A percentile compares a stretch with the other conserved stretches of the same genome.
phyloP scores from a whole-genome alignment of 2,888 invertebrate genomes.

The Lymantria monacha region DNA sequence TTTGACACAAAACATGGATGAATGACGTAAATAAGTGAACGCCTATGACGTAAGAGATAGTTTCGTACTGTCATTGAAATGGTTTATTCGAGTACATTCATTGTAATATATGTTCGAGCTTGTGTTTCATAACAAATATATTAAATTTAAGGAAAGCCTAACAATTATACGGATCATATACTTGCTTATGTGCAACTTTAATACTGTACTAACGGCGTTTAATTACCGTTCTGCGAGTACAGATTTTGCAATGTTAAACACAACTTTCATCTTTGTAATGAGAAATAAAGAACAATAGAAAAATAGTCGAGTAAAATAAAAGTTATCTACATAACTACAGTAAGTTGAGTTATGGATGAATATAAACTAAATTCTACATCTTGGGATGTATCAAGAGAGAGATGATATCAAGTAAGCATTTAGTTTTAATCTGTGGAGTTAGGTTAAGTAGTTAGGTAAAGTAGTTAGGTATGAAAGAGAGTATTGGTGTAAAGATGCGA shows the following conservation, averaged over 20 bases:
- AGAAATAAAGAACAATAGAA: slow-evolving; percentile 25
- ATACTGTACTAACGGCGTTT: slow-evolving; percentile 17
- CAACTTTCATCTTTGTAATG: slow-evolving; percentile 22
- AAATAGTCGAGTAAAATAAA: slow-evolving; percentile 12
- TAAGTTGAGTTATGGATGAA: slow-evolving; percentile 2
- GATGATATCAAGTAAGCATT: no score
- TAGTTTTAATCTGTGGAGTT: no score
- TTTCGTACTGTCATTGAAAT: not conserved
- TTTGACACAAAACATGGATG: not conserved
- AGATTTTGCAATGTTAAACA: slow-evolving; percentile 6
- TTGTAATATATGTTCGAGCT: not conserved
- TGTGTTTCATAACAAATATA: not conserved
- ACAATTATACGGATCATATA: slow-evolving; percentile 13
- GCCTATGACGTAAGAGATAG: not conserved
- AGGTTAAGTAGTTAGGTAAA: no score
- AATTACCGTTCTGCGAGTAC: slow-evolving; percentile 17
- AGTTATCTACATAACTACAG: slow-evolving; percentile 3
- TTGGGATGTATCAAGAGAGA: no score
- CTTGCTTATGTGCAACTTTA: slow-evolving; percentile 15
- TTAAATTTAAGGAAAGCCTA: slow-evolving; percentile 2
- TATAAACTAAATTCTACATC: not conserved
- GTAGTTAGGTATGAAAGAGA: no score
- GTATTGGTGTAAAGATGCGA: no score
- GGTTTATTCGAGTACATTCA: not conserved
- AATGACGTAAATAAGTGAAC: not conserved